These are phyloP conservation scores for Donacobius atricapilla DNA, from an alignment of 2,113 vertebrate species.

Conservation along the genomic window DNA sequence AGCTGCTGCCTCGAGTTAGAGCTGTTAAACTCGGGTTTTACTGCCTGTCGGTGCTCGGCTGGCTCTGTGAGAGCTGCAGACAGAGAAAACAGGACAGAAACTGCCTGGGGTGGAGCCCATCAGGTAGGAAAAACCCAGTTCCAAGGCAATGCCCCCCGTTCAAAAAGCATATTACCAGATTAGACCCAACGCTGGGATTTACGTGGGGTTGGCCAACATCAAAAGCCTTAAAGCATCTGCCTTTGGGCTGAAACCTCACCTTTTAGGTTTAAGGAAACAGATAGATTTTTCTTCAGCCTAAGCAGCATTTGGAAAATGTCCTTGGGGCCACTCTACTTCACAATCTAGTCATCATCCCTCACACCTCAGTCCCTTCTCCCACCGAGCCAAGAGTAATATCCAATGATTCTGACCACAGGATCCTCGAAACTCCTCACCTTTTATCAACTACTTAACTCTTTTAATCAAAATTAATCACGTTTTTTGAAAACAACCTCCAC, in stretches of 20 bases:
- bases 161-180: not conserved
- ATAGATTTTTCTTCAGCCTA: not conserved
- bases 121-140: not conserved
- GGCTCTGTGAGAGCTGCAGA: not conserved
- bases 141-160: not conserved
- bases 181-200: not conserved
- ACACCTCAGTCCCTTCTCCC: not conserved
- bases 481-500: not conserved
- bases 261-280: not conserved
- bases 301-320: not conserved
- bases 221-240: not conserved
- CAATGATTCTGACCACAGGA: accelerated
- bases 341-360: accelerated
- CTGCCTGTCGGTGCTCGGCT: not conserved
- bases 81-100: not conserved
- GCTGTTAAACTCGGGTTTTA: not conserved
- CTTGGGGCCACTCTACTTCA: not conserved
- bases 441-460: not conserved
- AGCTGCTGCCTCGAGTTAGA: not conserved
- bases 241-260: not conserved
- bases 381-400: too few relatives aligned
- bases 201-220: accelerated
- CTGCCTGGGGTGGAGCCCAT: not conserved
- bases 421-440: not conserved
- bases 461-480: not conserved